Conservation (phyloP, 2,797 vertebrate genomes). For the Dallia pectoralis region DNA sequence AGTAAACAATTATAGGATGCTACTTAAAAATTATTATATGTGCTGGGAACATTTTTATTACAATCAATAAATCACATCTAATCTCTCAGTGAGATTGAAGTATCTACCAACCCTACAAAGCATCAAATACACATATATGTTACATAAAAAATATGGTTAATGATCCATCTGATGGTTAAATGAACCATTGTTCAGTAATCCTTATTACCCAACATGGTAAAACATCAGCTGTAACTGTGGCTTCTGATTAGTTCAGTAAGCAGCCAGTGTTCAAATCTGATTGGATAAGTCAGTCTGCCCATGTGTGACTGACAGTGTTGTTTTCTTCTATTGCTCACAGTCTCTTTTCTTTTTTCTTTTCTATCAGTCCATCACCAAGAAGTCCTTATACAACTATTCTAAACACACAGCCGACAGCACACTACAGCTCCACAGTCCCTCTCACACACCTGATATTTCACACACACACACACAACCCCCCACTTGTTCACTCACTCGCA, state of each 20-base stretch:
- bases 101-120: too few species aligned
- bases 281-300: neutral
- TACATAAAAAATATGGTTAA: too few species aligned
- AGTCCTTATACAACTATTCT: constrained; percentile 40
- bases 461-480: constrained; percentile 1
- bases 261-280: neutral
- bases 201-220: too few species aligned
- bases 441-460: neutral
- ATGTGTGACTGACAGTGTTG: neutral
- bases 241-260: neutral
- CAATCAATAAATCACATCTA: too few species aligned
- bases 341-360: constrained; percentile 18
- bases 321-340: constrained; percentile 4
- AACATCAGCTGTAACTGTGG: too few species aligned
- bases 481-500: neutral
- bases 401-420: neutral
- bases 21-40: too few species aligned
- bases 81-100: too few species aligned
- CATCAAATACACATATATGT: too few species aligned
- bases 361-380: constrained; percentile 31
- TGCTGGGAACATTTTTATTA: too few species aligned
- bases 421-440: neutral
- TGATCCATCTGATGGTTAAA: too few species aligned
- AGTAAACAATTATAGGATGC: too few species aligned
- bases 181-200: too few species aligned